phyloP scores from a whole-genome alignment of 2,113 vertebrate genomes.

The Xyliphius kryptos region DNA sequence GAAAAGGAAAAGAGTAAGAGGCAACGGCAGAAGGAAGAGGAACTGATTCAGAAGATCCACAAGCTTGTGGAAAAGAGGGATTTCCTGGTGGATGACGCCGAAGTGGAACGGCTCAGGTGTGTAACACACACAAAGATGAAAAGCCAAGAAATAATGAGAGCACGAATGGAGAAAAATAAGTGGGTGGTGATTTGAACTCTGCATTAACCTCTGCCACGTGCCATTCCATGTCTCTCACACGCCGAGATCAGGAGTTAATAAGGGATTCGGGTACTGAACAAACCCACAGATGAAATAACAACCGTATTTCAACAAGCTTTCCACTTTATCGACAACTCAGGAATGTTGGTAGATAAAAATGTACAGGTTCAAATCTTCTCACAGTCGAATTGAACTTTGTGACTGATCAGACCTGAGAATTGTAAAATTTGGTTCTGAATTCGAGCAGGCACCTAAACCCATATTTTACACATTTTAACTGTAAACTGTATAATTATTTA shows the following conservation, averaged over 20 bases:
- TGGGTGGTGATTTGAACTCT: constrained; percentile 9
- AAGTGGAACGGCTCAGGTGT: constrained; percentile 91
- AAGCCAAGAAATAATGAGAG: background rate
- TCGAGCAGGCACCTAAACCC: no score
- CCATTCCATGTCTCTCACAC: background rate
- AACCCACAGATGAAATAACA: background rate
- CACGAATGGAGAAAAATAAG: background rate
- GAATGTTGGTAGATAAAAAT: no score
- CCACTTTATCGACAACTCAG: no score
- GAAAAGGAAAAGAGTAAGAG: constrained; percentile 87
- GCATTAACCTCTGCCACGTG: background rate
- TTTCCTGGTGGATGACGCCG: constrained; percentile 94
- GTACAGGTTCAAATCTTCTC: no score
- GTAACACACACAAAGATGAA: background rate
- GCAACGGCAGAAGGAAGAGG: constrained; percentile 84
- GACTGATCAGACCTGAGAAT: no score
- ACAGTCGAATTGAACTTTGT: no score
- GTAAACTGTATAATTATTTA: no score
- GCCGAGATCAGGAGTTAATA: constrained; percentile 1
- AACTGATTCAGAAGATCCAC: constrained; percentile 93
- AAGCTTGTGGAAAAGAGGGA: constrained; percentile 95
- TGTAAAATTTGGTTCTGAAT: no score
- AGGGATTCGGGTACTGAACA: background rate
- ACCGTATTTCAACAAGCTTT: no score
- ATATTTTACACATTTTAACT: no score